phyloP scores from a whole-genome alignment of 2,797 vertebrate genomes.

The Hephaestus fuliginosus region DNA sequence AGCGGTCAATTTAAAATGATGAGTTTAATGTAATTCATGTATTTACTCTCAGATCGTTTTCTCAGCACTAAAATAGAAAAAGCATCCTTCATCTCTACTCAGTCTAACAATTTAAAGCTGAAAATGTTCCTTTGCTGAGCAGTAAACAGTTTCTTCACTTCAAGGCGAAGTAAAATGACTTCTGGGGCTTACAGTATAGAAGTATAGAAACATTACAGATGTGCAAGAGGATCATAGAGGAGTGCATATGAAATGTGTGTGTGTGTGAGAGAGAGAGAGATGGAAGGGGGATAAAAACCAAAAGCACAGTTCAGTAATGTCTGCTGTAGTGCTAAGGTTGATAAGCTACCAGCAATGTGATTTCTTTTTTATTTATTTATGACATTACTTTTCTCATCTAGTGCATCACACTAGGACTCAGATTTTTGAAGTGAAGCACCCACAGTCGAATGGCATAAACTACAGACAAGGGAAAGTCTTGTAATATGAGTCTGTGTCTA shows the following conservation, averaged over 20 bases:
- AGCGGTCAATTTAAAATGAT: not conserved
- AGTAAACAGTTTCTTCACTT: slow-evolving; percentile 30
- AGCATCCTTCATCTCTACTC: not conserved
- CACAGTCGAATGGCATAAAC: slow-evolving; percentile 3
- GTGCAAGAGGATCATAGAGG: slow-evolving; percentile 14
- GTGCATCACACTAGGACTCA: slow-evolving; percentile 19
- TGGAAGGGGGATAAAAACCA: too few species aligned
- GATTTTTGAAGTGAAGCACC: slow-evolving; percentile 3
- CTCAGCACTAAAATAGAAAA: not conserved
- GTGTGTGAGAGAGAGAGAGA: not conserved
- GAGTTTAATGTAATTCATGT: not conserved
- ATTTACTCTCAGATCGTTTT: slow-evolving; percentile 1
- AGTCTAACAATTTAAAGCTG: slow-evolving; percentile 18
- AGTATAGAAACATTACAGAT: slow-evolving; percentile 26
- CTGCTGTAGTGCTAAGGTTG: slow-evolving; percentile 18
- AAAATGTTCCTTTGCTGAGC: slow-evolving; percentile 26
- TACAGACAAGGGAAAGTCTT: not conserved
- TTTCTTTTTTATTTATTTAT: slow-evolving; percentile 17
- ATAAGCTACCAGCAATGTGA: slow-evolving; percentile 22
- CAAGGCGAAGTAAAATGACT: slow-evolving; percentile 36
- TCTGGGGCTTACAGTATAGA: slow-evolving; percentile 24
- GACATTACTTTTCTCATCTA: slow-evolving; percentile 13
- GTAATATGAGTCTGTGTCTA: not conserved
- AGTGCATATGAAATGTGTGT: not conserved
- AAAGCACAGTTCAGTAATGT: slow-evolving; percentile 20